Evolutionary conservation across 2,888 invertebrate genomes (phyloP), one percentile per base, ranked within the genome.

Genomic region (Lamellibrachia columna): DNA sequence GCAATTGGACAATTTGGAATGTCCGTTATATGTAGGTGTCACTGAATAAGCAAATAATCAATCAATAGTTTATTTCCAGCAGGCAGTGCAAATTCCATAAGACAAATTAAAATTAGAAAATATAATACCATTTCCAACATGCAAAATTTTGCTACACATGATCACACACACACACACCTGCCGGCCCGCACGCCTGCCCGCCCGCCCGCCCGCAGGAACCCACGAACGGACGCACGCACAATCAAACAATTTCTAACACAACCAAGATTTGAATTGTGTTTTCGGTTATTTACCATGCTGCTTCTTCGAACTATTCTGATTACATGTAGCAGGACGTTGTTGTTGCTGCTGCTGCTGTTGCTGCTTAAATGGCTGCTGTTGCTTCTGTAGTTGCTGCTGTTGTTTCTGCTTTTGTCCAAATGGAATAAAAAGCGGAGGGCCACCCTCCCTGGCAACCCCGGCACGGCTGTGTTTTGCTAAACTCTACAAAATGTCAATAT

Each of bases 391-490:
- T 52, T 53, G 52, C 94, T 92, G 92, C 90, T 93, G 75, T 22
- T 75, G 75, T n/a, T 75, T 15, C 60, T 95, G 94, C 93, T 95
- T 98, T 95, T 98, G 98, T 0, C 99, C 99, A 97, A 99, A 99
- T 75, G 98, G 98, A 95, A 98, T 98, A 98, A 99, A 99, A 90
- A 98, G 98, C 90, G 98, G 98, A 2, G 98, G 98, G 0, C 98
- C 98, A 94, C 98, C 98, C 93, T 98, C 98, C 93, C 97, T 97
- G 8, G 97, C 97, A 60, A 95, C 94, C 92, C 97, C 97, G 7
- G 93, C 92, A 92, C 96, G 92, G 7, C 94, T 94, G 93, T 96
- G 96, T 91, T 95, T 95, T 7, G 96, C 95, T 90, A 96, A 93
- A 93, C 94, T 95, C 96, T 96, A 92, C 53, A 91, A 91, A 53